Evolutionary conservation across 2,113 vertebrate species (phyloP), one percentile per base, ranked within the genome.

Genomic region (Sorex fumeus): DNA sequence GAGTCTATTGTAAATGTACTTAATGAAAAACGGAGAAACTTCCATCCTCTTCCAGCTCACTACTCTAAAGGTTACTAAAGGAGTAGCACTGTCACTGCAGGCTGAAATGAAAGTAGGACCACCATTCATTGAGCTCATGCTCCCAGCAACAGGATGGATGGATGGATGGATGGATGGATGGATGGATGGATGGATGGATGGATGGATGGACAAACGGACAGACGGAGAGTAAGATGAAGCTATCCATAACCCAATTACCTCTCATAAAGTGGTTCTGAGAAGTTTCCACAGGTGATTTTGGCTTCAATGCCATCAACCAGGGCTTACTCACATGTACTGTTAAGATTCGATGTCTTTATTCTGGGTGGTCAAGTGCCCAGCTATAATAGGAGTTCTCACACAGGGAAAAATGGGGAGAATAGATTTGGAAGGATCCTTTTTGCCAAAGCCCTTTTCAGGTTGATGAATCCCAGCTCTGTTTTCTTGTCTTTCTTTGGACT

Each of bases 381-480:
- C 75, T 88, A 21, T 57, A 40, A 27, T 30, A 82, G 27, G 45
- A 16, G 1, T n/a, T 50, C 19, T 76, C 16, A 45, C 57, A 8
- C 16, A 13, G 6, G n/a, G 53, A 71, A 66, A 28, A 32, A 30
- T 12, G 15, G 30, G 3, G 25, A 70, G 18, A 85, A 32, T 19
- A 81, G 5, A 64, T 67, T n/a, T 9, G 32, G 34, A 78, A 70
- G 16, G 9, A 23, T 36, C 8, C 28, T 60, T 69, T 90, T 86
- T 93, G 79, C 76, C 75, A 45, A 90, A 82, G 47, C 36, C 34
- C 53, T 32, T 89, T 86, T 84, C 62, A 82, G 74, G 50, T 18
- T 69, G 60, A 43, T 78, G 32, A 81, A 57, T n/a, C 77, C 64
- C 67, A 84, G 40, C 28, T 79, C 25, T 84, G 64, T 43, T 72